A percentile compares a stretch with the other conserved stretches of the same genome.
These are phyloP conservation scores for Anabas testudineus DNA, from an alignment of 2,797 vertebrate species.

Conservation along the genomic window DNA sequence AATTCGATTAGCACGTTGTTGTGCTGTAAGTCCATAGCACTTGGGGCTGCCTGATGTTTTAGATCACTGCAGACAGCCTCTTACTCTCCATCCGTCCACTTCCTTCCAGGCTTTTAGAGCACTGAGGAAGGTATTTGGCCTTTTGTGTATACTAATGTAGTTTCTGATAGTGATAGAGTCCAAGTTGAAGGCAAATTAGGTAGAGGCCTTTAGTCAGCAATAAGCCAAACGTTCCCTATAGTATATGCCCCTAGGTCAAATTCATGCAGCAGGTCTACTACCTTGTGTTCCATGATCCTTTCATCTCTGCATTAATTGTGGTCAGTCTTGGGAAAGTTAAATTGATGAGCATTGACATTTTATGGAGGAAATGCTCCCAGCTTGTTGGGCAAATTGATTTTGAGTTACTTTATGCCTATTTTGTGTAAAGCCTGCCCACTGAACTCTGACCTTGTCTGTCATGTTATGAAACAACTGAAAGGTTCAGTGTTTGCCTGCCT, in stretches of 20 bases:
- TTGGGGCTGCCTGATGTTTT: slow-evolving; percentile 41
- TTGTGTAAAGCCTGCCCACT: slow-evolving; percentile 19
- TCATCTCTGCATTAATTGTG: slow-evolving; percentile 55
- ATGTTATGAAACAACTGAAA: slow-evolving; percentile 18
- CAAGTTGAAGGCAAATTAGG: slow-evolving; percentile 26
- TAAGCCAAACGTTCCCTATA: slow-evolving; percentile 28
- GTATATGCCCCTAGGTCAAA: slow-evolving; percentile 15
- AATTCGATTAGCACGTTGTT: slow-evolving; percentile 42
- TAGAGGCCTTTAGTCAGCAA: slow-evolving; percentile 39
- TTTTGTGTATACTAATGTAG: slow-evolving; percentile 34
- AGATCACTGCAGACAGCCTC: slow-evolving; percentile 38
- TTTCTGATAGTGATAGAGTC: slow-evolving; percentile 38
- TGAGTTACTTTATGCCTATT: slow-evolving; percentile 46
- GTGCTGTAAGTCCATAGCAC: slow-evolving; percentile 21
- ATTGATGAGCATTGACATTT: slow-evolving; percentile 64
- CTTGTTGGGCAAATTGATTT: slow-evolving; percentile 51
- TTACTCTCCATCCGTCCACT: slow-evolving; percentile 37
- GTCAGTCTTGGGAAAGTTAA: slow-evolving; percentile 45
- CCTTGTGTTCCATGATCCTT: slow-evolving; percentile 48
- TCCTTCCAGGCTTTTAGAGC: slow-evolving; percentile 51
- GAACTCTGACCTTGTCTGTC: slow-evolving; percentile 16
- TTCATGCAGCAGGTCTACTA: slow-evolving; percentile 44
- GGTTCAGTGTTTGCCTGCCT: slow-evolving; percentile 1
- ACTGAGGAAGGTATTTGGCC: slow-evolving; percentile 37
- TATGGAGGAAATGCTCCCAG: slow-evolving; percentile 43